A percentile compares a stretch with the other conserved stretches of the same genome.
Conservation (phyloP, 1,140 invertebrate genomes). For the Megalopta genalis region DNA sequence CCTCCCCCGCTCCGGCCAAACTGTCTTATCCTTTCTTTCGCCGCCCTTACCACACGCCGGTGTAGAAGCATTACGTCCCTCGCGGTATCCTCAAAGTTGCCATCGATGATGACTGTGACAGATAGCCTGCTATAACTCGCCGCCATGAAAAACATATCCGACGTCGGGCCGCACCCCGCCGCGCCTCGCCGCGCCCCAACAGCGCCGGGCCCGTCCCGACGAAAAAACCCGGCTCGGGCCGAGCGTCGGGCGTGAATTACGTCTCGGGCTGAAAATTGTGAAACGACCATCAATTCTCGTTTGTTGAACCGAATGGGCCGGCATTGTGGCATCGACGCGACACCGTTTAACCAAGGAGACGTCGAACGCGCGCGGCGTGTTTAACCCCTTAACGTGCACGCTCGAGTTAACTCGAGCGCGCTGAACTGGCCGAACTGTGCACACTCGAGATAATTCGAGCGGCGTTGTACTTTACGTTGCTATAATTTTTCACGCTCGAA, state of each 20-base stretch:
- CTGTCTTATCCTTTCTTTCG: constrained; percentile 47
- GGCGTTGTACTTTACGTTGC: no score
- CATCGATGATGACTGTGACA: constrained; percentile 61
- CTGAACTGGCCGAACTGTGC: no score
- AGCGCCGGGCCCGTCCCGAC: no score
- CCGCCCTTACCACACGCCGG: constrained; percentile 42
- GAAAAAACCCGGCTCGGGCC: no score
- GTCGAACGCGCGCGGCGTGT: background rate
- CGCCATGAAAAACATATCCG: constrained; percentile 51
- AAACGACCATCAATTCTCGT: background rate
- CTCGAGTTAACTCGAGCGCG: no score
- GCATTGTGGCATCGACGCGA: background rate
- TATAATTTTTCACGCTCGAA: no score
- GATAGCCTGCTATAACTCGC: constrained; percentile 62
- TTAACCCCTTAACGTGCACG: no score
- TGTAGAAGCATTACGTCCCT: constrained; percentile 49
- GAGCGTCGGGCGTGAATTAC: constrained; percentile 48
- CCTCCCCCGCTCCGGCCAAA: constrained; percentile 29
- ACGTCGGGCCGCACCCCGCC: no score
- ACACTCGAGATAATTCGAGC: no score
- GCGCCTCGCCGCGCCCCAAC: no score
- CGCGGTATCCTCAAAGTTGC: constrained; percentile 56
- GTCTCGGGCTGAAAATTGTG: constrained; percentile 13
- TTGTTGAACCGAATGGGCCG: no score
- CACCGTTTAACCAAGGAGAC: background rate